These are phyloP conservation scores for Leptatherina wallacei DNA, from an alignment of 2,797 vertebrate species.

Conservation along the genomic window DNA sequence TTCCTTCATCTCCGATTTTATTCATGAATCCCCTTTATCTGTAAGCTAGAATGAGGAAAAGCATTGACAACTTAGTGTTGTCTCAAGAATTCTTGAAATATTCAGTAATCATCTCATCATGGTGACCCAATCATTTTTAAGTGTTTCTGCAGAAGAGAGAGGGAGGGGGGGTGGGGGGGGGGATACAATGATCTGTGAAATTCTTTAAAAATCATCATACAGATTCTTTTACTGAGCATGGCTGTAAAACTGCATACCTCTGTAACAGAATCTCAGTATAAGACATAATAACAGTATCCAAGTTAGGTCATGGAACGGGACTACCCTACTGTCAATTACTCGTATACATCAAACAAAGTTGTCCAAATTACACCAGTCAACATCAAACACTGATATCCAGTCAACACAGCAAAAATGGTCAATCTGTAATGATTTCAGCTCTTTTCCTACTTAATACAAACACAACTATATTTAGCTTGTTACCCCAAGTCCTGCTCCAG, in stretches of 20 bases:
- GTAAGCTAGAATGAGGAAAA: slow-evolving; percentile 7
- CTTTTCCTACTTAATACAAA: slow-evolving; percentile 27
- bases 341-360: slow-evolving; percentile 23
- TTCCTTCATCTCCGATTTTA: slow-evolving; percentile 10
- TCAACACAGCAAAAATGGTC: slow-evolving; percentile 24
- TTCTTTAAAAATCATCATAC: slow-evolving; percentile 20
- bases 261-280: slow-evolving; percentile 28
- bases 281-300: slow-evolving; percentile 21
- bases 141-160: slow-evolving; percentile 28
- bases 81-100: slow-evolving; percentile 16
- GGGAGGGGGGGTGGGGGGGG: neutral
- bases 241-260: slow-evolving; percentile 26
- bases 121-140: slow-evolving; percentile 15
- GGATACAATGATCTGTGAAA: slow-evolving; percentile 5
- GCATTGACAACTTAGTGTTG: slow-evolving; percentile 31
- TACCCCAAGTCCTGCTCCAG: slow-evolving; percentile 11
- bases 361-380: slow-evolving; percentile 24
- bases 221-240: slow-evolving; percentile 37
- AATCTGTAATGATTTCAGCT: slow-evolving; percentile 1
- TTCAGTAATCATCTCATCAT: slow-evolving; percentile 13
- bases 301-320: slow-evolving; percentile 30
- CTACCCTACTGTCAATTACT: slow-evolving; percentile 20
- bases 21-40: slow-evolving; percentile 7
- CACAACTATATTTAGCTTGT: slow-evolving; percentile 21
- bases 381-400: slow-evolving; percentile 23